Evolutionary conservation across 1,140 invertebrate species (phyloP), one percentile per base, ranked within the genome.

Genomic region (Magallana gigas): DNA sequence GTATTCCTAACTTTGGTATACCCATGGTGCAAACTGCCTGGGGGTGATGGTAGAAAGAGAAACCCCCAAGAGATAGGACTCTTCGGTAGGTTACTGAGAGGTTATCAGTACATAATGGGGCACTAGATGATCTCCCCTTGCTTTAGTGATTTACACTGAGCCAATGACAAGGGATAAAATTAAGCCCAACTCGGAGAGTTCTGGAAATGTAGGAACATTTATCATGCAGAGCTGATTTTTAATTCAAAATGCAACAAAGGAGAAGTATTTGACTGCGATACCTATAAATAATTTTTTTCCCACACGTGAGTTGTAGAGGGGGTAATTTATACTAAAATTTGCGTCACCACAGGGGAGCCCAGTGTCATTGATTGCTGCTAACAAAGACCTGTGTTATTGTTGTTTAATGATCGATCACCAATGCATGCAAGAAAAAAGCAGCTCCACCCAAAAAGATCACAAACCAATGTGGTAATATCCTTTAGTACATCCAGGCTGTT

Each of bases 371-470:
- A 76, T 76, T 76, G 11, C 11, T 12, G 18, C 12, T 76, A 76
- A 76, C 68, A 76, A 76, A 76, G 68, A 29, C 68, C 36, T 1
- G 23, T 76, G 68, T 76, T 76, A 76, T 76, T 76, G 68, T 76
- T 29, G 68, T 76, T 48, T 29, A 29, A 36, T 76, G 68, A 76
- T 76, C 68, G 68, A 76, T 76, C 36, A 76, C 68, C 68, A 76
- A 76, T 12, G 68, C 23, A 76, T 76, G 68, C 68, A 76, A 76
- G 68, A 76, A 76, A 76, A 11, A 62, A 76, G 68, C 68, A 76
- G 68, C 68, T 76, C 68, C 68, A 76, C 68, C 68, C 68, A 76
- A 76, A 76, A 64, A 64, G 36, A 76, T 76, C 68, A 76, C 68
- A 11, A 29, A 23, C 18, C 9, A 29, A 29, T 64, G 60, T 80